phyloP scores from a whole-genome alignment of 2,113 vertebrate genomes.

The Barnardius zonarius region DNA sequence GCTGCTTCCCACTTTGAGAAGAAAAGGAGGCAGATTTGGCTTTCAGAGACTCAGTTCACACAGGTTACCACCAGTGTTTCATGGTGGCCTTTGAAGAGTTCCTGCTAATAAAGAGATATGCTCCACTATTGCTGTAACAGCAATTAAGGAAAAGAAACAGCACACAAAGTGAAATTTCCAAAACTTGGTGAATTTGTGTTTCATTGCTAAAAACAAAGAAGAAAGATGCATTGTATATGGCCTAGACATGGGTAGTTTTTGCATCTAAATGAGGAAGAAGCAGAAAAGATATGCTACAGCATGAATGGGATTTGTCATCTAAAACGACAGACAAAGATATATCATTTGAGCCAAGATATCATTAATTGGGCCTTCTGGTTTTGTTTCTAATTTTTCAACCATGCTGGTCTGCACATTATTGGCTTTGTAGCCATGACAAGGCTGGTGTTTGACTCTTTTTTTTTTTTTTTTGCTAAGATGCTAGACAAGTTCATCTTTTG shows the following conservation, averaged over 20 bases:
- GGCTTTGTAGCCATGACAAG: background rate
- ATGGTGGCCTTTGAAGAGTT: background rate
- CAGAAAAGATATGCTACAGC: background rate
- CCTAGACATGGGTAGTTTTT: background rate
- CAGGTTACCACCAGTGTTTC: background rate
- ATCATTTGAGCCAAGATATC: background rate
- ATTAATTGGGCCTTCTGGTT: background rate
- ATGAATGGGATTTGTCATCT: background rate
- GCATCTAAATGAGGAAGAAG: background rate
- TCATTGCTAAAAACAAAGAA: background rate
- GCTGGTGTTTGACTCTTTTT: background rate
- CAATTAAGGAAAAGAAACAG: background rate
- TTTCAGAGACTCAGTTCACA: background rate
- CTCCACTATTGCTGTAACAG: background rate
- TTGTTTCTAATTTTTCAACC: background rate
- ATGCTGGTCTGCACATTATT: background rate
- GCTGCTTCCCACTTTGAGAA: background rate
- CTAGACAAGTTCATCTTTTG: slow-evolving; percentile 48
- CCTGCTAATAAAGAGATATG: background rate
- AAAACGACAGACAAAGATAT: background rate
- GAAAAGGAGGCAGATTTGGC: background rate
- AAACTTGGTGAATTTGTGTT: background rate
- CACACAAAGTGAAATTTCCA: background rate
- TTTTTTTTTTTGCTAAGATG: slow-evolving; percentile 11
- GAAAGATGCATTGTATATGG: background rate